Evolutionary conservation across 2,797 vertebrate genomes (phyloP), one percentile per base, ranked within the genome.

Genomic region (Acipenser transmontanus): DNA sequence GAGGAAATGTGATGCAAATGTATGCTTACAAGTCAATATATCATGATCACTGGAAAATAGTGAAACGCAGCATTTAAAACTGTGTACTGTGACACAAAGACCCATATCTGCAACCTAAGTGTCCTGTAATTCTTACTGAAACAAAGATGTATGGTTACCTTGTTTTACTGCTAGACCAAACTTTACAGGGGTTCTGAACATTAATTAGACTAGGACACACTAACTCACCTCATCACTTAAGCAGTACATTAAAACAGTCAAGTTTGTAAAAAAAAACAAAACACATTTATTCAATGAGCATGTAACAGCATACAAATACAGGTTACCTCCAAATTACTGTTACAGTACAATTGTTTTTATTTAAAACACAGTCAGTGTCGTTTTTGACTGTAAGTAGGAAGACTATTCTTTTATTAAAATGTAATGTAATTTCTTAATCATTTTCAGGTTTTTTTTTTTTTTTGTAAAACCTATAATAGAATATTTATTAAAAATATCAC

Each of bases 281-380:
- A 34, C 14, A 17, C 75, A 78, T 85, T 87, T 87, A 88, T 88
- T 89, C 64, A 77, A 73, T 74, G 73, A 85, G 80, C 81, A 87
- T 80, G 73, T 80, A 70, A 77, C 76, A 77, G 79, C 79, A 74
- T 71, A 83, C 74, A 85, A 77, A 76, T 62, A 3, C 48, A 62
- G n/a, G 57, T 14, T 67, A 20, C 12, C 52, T 65, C 14, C 54
- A 20, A n/a, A 14, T 63, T 59, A 59, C 48, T 51, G 59, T 12
- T 49, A 14, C 71, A 60, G 56, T 52, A 70, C 71, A 57, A 54
- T 71, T 68, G 69, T 62, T 77, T 73, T 77, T 34, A 34, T 34
- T 34, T 34, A 34, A 34, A 34, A 34, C 0, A 34, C 34, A 34
- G 34, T 34, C 34, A 34, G 34, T 34, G 34, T 3, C 34, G 71